Conservation (phyloP, 2,888 invertebrate genomes). For the Acanthococcus lagerstroemiae region DNA sequence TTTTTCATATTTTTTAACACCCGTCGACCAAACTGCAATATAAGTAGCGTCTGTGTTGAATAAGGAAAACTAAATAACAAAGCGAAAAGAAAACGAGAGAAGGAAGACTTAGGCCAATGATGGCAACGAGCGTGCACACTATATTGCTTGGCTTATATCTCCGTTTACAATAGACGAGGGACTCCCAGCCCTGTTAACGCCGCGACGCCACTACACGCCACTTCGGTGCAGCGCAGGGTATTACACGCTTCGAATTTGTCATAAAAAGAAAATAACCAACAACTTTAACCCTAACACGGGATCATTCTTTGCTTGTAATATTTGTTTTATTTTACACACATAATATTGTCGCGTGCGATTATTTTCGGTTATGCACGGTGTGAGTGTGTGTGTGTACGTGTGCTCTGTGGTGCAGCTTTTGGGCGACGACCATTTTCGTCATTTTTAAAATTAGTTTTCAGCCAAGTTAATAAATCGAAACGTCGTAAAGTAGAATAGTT, state of each 20-base stretch:
- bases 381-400: background rate
- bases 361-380: background rate
- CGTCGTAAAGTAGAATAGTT: too few relatives aligned
- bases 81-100: background rate
- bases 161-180: constrained; percentile 27
- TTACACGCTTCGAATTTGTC: constrained; percentile 14
- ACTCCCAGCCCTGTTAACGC: constrained; percentile 26
- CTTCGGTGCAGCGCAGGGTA: constrained; percentile 9
- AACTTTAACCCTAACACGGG: constrained; percentile 23
- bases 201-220: constrained; percentile 22
- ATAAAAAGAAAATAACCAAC: constrained; percentile 30
- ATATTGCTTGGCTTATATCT: constrained; percentile 27
- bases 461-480: too few relatives aligned
- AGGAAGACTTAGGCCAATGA: constrained; percentile 14
- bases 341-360: background rate
- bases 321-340: constrained; percentile 4
- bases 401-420: background rate
- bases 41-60: background rate
- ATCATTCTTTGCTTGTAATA: constrained; percentile 21
- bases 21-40: background rate
- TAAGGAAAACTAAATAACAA: constrained; percentile 15
- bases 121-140: constrained; percentile 18
- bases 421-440: background rate
- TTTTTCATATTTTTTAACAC: background rate
- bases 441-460: background rate